Evolutionary conservation across 2,113 vertebrate species (phyloP), one percentile per base, ranked within the genome.

Genomic region (Protomyctophum bolini): DNA sequence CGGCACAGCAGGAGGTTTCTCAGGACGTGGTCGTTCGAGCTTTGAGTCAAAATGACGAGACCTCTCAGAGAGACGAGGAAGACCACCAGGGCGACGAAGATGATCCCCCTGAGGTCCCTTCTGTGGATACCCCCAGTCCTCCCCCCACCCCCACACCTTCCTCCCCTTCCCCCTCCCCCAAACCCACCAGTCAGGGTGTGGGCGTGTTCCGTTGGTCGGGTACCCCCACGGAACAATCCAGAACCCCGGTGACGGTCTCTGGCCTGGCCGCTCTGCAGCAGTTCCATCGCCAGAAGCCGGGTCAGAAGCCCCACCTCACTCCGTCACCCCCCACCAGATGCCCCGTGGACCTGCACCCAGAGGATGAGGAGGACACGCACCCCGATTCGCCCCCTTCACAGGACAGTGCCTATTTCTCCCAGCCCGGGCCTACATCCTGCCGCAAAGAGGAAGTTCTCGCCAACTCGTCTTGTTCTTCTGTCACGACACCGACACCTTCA

Each of bases 391-490:
- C 82, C 0, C 66, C 76, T 0, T 87, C 89, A 8, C 83, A 45
- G 71, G 91, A 94, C 74, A 93, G 92, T 0, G 89, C 87, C 2
- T 93, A 92, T 68, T 92, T 91, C 75, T 93, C 92, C 15, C 92
- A 93, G 80, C 86, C 87, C 1, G 84, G 81, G 73, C 63, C 87
- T 49, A 49, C 47, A 8, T 66, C 72, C 47, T 66, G 29, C 12
- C 41, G 70, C 8, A 47, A 29, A 11, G 77, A 86, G 7, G 77
- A 84, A 11, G 41, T n/a, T 15, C 11, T 66, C 29, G 10, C 58
- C 66, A 29, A 58, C 63, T 6, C 10, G 54, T 41, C 61, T 14
- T 41, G 29, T 21, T 2, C 51, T 2, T 6, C 63, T 59, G 66
- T 56, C 48, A 9, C 8, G 52, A 47, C 50, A 12, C 61, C 58